A percentile compares a stretch with the other conserved stretches of the same genome.
phyloP scores from a whole-genome alignment of 2,797 vertebrate species.

The Poeciliopsis paucimaculata region DNA sequence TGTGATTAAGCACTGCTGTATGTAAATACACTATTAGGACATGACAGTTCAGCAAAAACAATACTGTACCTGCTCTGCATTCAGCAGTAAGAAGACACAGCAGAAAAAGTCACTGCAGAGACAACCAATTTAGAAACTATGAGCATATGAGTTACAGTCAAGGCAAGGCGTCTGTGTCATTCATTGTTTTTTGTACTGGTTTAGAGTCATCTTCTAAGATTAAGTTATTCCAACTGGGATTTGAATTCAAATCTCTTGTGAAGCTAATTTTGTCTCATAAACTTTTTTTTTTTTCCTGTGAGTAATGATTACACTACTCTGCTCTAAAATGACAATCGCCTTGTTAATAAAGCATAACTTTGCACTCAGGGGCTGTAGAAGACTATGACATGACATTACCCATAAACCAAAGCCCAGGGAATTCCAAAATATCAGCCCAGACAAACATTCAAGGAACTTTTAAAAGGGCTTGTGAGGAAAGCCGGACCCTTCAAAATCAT shows the following conservation, averaged over 20 bases:
- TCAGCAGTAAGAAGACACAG: conserved; percentile 26
- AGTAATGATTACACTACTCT: conserved; percentile 43
- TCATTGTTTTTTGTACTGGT: conserved; percentile 12
- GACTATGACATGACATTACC: conserved; percentile 59
- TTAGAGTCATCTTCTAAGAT: conserved; percentile 12
- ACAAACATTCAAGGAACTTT: conserved; percentile 42
- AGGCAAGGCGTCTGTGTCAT: conserved; percentile 10
- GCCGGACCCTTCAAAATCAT: conserved; percentile 39
- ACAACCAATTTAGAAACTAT: conserved; percentile 22
- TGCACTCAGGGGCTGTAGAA: conserved; percentile 54
- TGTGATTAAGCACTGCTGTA: conserved; percentile 49
- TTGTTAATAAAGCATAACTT: conserved; percentile 60
- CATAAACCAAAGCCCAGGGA: conserved; percentile 37
- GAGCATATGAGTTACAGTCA: conserved; percentile 15
- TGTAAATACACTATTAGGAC: conserved; percentile 62
- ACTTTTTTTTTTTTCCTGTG: conserved; percentile 20
- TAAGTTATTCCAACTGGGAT: conserved; percentile 7
- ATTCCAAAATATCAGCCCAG: conserved; percentile 52
- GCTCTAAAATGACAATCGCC: conserved; percentile 48
- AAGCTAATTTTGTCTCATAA: conserved; percentile 50
- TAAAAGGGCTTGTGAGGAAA: conserved; percentile 50
- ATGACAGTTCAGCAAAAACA: conserved; percentile 43
- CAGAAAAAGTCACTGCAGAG: conserved; percentile 28
- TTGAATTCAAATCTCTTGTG: conserved; percentile 37
- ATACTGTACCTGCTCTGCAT: conserved; percentile 24